Evolutionary conservation across 1,140 invertebrate species (phyloP), one percentile per base, ranked within the genome.

Genomic region (Zaprionus tsacasi): DNA sequence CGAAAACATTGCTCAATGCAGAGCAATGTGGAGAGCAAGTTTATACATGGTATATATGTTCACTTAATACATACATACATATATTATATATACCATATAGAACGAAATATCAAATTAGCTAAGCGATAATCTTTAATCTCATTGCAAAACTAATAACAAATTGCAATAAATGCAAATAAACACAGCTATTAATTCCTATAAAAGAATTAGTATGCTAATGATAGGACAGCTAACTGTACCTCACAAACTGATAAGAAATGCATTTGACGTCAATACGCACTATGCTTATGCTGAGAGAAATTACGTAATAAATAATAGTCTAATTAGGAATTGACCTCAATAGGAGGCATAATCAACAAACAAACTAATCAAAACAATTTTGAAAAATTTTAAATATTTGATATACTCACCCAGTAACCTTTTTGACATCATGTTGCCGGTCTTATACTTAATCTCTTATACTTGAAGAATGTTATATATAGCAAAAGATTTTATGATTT

Each of bases 341-440:
- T 45, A 7, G 13, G 13, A 40, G 2, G 6, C 10, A n/a, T 6
- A n/a, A 43, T n/a, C 38, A 2, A 43, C 7, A 15, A 7, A n/a
- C n/a, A 6, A 8, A 43, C n/a, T 30, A 2, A 45, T 30, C 27
- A 45, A 45, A 45, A 45, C 6, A 0, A 45, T 8, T 8, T 7
- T 3, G n/a, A 45, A 15, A 15, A 15, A 15, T 43, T 3, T 8
- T 15, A 6, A 10, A 33, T 33, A 33, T 33, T 35, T 35, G 0
- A 10, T 15, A 7, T 45, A 90, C 86, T 85, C 17, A 89, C 85
- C 57, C 33, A 86, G 48, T 15, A 86, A 45, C 25, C 55, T 40
- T 8, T 77, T 86, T 3, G 76, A 70, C 70, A 89, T 71, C 76
- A 86, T 90, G 10, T 67, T 77, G n/a, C 36, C 25, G 27, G 27